A percentile compares a stretch with the other conserved stretches of the same genome.
Evolutionary conservation across 2,113 vertebrate species (phyloP).

Genomic region (Aptenodytes patagonicus): DNA sequence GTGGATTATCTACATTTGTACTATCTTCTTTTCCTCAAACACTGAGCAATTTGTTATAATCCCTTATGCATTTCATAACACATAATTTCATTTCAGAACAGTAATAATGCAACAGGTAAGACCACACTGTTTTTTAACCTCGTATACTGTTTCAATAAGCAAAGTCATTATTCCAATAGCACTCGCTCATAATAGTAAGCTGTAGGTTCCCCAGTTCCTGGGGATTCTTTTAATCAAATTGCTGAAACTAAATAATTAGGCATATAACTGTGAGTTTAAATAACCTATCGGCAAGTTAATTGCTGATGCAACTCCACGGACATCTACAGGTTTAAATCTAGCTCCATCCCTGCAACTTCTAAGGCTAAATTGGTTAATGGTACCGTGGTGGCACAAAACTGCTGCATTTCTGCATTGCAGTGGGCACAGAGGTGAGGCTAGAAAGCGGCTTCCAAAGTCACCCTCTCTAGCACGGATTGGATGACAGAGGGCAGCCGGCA

Average conservation of each 20-base stretch:
- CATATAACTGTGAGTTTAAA: not conserved
- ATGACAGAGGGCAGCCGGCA: not conserved
- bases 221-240: not conserved
- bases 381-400: not conserved
- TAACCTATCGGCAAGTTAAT: not conserved
- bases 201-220: not conserved
- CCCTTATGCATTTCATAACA: not conserved
- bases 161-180: not conserved
- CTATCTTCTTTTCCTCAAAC: not conserved
- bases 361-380: not conserved
- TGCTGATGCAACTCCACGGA: not conserved
- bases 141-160: accelerated
- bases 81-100: not conserved
- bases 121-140: not conserved
- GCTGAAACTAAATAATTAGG: not conserved
- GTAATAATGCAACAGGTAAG: not conserved
- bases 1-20: not conserved
- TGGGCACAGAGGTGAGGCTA: not conserved
- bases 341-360: not conserved
- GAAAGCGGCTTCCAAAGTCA: not conserved
- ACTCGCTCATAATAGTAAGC: not conserved
- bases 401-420: not conserved
- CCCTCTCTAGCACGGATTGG: not conserved
- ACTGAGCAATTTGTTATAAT: not conserved
- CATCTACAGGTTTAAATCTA: not conserved